phyloP scores from a whole-genome alignment of 2,888 invertebrate genomes.

The Athalia circularis region DNA sequence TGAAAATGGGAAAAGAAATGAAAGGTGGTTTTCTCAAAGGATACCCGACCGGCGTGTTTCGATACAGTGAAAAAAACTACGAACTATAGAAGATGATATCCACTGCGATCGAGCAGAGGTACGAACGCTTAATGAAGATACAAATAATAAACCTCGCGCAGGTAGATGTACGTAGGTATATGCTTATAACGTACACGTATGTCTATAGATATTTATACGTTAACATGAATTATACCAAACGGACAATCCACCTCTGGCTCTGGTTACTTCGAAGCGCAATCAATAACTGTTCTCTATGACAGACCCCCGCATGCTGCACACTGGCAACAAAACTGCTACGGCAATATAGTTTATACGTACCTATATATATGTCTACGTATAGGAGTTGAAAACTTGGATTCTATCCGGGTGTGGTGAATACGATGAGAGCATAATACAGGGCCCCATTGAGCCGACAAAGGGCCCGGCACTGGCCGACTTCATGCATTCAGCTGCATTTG shows the following conservation, averaged over 20 bases:
- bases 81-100: slow-evolving; percentile 32
- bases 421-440: slow-evolving; percentile 55
- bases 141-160: slow-evolving; percentile 57
- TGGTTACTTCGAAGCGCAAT: slow-evolving; percentile 66
- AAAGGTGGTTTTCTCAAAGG: slow-evolving; percentile 26
- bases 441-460: slow-evolving; percentile 68
- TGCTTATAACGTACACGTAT: not conserved
- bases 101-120: slow-evolving; percentile 26
- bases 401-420: slow-evolving; percentile 66
- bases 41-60: slow-evolving; percentile 23
- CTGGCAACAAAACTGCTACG: slow-evolving; percentile 7
- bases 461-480: slow-evolving; percentile 62
- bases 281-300: slow-evolving; percentile 68
- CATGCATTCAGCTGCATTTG: slow-evolving; percentile 69
- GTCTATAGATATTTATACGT: not conserved
- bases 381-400: slow-evolving; percentile 31
- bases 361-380: no score
- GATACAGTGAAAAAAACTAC: slow-evolving; percentile 29
- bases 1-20: slow-evolving; percentile 11
- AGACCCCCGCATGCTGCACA: slow-evolving; percentile 55
- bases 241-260: slow-evolving; percentile 56
- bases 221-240: slow-evolving; percentile 49
- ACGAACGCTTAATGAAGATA: slow-evolving; percentile 55
- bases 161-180: slow-evolving; percentile 52
- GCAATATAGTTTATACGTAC: no score